Base-by-base conservation (phyloP, 2,113 vertebrate genomes). In the Lichenostomus cassidix region DNA sequence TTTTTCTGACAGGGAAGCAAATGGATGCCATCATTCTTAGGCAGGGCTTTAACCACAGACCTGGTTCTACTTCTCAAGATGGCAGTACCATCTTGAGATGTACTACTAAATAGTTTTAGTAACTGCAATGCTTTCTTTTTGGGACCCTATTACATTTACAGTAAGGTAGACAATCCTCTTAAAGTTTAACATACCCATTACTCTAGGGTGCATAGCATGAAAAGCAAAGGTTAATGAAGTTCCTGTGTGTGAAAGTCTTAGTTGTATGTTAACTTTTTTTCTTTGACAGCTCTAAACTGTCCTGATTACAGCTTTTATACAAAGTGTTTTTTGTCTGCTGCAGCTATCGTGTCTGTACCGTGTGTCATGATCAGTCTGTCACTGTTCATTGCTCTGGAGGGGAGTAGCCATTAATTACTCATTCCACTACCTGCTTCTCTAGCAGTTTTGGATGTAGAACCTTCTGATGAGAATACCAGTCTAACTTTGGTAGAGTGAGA, bases 201-300 rank as follows among this genome's bases (percentile, higher is more conserved):
- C 44, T 60, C 23, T 35, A 10, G 19, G 24, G 8, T 76, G 65
- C 31, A n/a, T 21, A 37, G 53, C 44, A 16, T 83, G 82, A 71
- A 64, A 58, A 79, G 31, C 37, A 65, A 85, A 83, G 70, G 82
- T 95, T 85, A 91, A 83, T 37, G 24, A 82, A 60, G 50, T 80
- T 62, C 28, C 14, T 1, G 0, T 53, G 24, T 76, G 41, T 76
- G 49, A 73, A 79, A 58, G 55, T 73, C 63, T 84, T 49, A 31
- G 84, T 90, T 94, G 37, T 49, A 49, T n/a, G 82, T 93, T 89
- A 92, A 92, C 89, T 52, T 91, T 35, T 35, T 37, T 67, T 33
- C 20, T 67, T 59, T 78, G 68, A 33, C 29, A 75, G 22, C 47
- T 81, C 39, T 84, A 13, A 55, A 56, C 56, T 75, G 37, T 49